Percentiles rank a stretch among this genome's conserved stretches.
Conservation (phyloP, 2,797 vertebrate species). For the Miichthys miiuy region DNA sequence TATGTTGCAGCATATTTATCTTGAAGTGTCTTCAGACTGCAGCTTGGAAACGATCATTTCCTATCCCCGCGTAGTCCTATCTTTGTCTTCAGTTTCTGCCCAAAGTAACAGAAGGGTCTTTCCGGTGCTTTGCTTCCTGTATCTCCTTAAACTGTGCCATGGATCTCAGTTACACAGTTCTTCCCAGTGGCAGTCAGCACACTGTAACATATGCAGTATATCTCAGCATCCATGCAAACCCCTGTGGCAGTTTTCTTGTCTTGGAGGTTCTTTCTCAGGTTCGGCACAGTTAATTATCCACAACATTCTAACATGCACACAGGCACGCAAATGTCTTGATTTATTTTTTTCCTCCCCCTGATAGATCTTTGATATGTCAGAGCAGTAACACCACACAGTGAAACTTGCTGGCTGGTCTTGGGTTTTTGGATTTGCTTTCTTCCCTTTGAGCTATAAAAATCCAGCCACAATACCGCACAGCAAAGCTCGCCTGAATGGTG, state of each 20-base stretch:
- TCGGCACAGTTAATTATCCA: slow-evolving; percentile 41
- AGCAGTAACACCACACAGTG: slow-evolving; percentile 36
- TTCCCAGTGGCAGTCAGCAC: neutral
- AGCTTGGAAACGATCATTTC: slow-evolving; percentile 32
- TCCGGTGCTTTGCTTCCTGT: slow-evolving; percentile 36
- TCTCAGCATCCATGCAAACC: slow-evolving; percentile 15
- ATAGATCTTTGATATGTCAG: slow-evolving; percentile 37
- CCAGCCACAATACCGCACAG: neutral
- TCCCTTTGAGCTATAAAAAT: slow-evolving; percentile 35
- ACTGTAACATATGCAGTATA: slow-evolving; percentile 12
- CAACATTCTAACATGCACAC: slow-evolving; percentile 2
- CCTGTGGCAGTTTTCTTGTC: slow-evolving; percentile 34
- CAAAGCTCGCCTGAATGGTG: slow-evolving; percentile 22
- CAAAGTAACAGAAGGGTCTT: slow-evolving; percentile 33
- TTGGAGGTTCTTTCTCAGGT: slow-evolving; percentile 41
- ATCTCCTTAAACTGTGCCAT: slow-evolving; percentile 49
- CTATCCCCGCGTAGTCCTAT: slow-evolving; percentile 9
- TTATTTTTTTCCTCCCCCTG: neutral
- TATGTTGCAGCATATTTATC: slow-evolving; percentile 15
- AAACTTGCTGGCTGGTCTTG: slow-evolving; percentile 33
- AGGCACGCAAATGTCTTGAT: slow-evolving; percentile 4
- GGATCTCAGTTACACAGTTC: slow-evolving; percentile 28
- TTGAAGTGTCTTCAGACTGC: slow-evolving; percentile 16
- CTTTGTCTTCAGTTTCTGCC: slow-evolving; percentile 29
- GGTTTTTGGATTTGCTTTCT: slow-evolving; percentile 33